Base-by-base conservation (phyloP, 1,140 invertebrate genomes). In the Geopemphigus sp. region DNA sequence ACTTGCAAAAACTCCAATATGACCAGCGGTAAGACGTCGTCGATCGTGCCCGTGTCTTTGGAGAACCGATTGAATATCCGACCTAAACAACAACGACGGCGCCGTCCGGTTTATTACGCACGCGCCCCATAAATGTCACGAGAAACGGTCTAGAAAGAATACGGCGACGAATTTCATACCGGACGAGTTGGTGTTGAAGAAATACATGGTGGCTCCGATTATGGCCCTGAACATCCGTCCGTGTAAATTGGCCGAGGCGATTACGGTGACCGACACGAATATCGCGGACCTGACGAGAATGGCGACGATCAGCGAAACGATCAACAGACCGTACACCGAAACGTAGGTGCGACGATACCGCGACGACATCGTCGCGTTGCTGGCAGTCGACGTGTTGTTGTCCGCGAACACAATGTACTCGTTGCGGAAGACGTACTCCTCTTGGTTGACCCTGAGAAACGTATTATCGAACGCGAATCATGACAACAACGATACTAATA, bases 161-260 rank as follows among this genome's bases (percentile, higher is more conserved):
- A n/a, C n/a, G n/a, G n/a, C n/a, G n/a, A n/a, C n/a, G n/a, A n/a
- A n/a, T n/a, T n/a, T n/a, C n/a, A n/a, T 82, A 85, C 86, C 90
- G 39, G 84, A 89, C 6, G 93, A 91, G 84, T 96, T 96, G 6
- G 90, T 91, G 82, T 96, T 95, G 85, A 97, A 97, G 86, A 97
- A 97, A 10, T 89, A 87, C 89, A 97, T 95, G 0, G 92, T 93
- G 0, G 93, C 91, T 6, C 91, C 88, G 45, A 95, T 89, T 1
- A 98, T 89, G 70, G 90, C 91, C 15, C 87, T 85, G 83, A 97
- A 97, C 91, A 97, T 95, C 12, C 85, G 87, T 83, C 96, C 92
- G 84, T 98, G 95, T 1, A 95, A 85, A 19, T 87, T 90, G 66
- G 90, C 89, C 0, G 95, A 95, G 10, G 94, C 91, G 53, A 88